Evolutionary conservation across 2,888 invertebrate genomes (phyloP).

Genomic region (Sympetrum striolatum): DNA sequence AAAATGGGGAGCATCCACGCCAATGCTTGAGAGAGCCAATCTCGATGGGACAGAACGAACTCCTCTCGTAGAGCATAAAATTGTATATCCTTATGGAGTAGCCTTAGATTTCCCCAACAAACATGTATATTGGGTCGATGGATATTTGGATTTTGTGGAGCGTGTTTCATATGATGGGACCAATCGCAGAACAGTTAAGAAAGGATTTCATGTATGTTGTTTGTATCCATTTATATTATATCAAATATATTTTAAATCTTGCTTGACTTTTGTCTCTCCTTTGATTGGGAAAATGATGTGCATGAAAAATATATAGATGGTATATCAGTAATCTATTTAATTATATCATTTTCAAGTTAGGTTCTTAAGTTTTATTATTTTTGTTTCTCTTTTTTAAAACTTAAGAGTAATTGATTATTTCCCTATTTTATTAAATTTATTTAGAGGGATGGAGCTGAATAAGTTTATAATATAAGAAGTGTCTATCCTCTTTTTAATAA

Average conservation of each 20-base stretch:
- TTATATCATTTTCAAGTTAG: too few species aligned
- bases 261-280: too few species aligned
- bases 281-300: too few species aligned
- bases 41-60: conserved; percentile 71
- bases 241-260: not conserved
- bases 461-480: too few species aligned
- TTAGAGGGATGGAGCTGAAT: too few species aligned
- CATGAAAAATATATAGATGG: too few species aligned
- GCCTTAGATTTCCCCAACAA: conserved; percentile 74
- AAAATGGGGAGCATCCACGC: conserved; percentile 72
- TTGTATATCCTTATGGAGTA: conserved; percentile 79
- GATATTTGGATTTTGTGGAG: conserved; percentile 80
- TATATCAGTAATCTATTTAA: too few species aligned
- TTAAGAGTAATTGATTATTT: too few species aligned
- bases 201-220: conserved; percentile 61
- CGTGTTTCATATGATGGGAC: conserved; percentile 78
- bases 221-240: not conserved
- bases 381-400: too few species aligned
- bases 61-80: conserved; percentile 70
- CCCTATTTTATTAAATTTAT: too few species aligned
- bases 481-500: too few species aligned
- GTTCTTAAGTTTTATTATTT: too few species aligned
- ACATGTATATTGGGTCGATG: conserved; percentile 81
- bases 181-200: conserved; percentile 68
- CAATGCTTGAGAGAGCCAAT: conserved; percentile 70